Base-by-base conservation (phyloP, 2,888 invertebrate genomes). In the Drosophila paranaensis region DNA sequence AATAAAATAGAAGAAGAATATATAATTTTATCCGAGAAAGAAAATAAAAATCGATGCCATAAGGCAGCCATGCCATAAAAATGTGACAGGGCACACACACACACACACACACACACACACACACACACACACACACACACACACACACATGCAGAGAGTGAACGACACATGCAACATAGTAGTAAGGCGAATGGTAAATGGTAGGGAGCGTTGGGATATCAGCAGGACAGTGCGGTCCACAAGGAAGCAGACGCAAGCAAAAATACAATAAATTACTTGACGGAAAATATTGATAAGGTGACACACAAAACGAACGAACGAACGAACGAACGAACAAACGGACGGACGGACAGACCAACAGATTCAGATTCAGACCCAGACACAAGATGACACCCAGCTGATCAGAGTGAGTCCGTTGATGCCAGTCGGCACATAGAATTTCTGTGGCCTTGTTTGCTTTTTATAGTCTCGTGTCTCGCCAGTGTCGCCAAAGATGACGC, bases 261-360 rank as follows among this genome's bases (percentile, higher is more conserved):
- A 90, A 89, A 88, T 74, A 74, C 89, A 87, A 84, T 90, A 90
- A 91, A 90, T 90, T 91, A 90, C 89, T 88, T 85, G 91, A 90
- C 91, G 84, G 72, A 82, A 84, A 91, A 91, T 90, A 90, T 91
- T 91, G 90, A 90, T 91, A 91, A 91, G 90, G 75, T 80, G 86
- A 81, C 85, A 81, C 82, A 81, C 69, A 77, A 57, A 54, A n/a
- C 53, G 25, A 40, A 20, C 20, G 3, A 54, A 53, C 20, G 51
- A 3, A 25, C 25, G 27, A 13, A 45, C 8, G 25, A 9, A 60
- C 65, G 25, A 40, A 20, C 20, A 27, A 54, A 53, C 20, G 51
- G 3, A 25, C 25, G 27, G 25, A 45, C 8, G 25, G 14, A 60
- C 65, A 73, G 61, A 69, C 71, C 35, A 42, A 45, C 60, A 54